Evolutionary conservation across 2,113 vertebrate genomes (phyloP), one percentile per base, ranked within the genome.

Genomic region (Toxotes jaculatrix): DNA sequence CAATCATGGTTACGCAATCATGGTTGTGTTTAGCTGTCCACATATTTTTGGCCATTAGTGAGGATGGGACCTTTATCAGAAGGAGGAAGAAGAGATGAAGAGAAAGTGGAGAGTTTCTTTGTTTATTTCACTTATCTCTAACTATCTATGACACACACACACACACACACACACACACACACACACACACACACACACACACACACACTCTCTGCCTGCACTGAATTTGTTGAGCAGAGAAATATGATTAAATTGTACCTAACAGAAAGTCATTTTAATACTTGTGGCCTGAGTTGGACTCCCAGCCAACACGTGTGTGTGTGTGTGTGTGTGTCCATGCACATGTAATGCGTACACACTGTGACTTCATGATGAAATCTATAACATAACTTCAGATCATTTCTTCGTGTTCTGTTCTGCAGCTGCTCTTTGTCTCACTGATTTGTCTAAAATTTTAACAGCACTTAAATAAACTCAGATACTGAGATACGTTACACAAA

Each of bases 361-460:
- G 32, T 12, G 11, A 62, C 40, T 53, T 81, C 64, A 77, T 63
- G 38, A 74, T 21, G 55, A 75, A 74, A 81, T 78, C 62, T 14
- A 68, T 36, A 66, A 5, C 51, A 74, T 67, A 16, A 78, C 38
- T 51, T 40, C 45, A 69, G 32, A 78, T 71, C 1, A 78, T 81
- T 72, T 85, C 27, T 57, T 21, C 0, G 3, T 7, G 36, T 88
- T 74, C 40, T 31, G 27, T 34, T 27, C 45, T 11, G 47, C 55
- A 74, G 83, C 80, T 83, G 81, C 27, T 80, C 82, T 73, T 80
- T 2, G 16, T 82, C 65, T 43, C 63, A 31, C 65, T 74, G 62
- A 74, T 77, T 77, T 76, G 65, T 60, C 36, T n/a, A 36, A 79
- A 91, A 61, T 69, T 83, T 82, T 73, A 80, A 86, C 74, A 51